Conservation (phyloP, 2,113 vertebrate species). For the Piaya cayana region DNA sequence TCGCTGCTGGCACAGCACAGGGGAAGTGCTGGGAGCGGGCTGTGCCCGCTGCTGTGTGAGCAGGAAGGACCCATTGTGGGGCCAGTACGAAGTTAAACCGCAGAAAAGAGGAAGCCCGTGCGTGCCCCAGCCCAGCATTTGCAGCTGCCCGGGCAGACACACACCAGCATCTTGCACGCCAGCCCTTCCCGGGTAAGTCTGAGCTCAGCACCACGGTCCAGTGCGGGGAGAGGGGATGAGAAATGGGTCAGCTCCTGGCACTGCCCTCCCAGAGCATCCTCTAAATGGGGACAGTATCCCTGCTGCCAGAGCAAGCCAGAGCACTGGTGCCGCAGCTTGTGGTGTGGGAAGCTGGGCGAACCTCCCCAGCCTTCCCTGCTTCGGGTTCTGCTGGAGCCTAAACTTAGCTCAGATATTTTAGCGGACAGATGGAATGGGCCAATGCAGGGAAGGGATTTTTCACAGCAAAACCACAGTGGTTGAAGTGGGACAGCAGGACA, state of each 20-base stretch:
- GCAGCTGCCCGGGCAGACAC: neutral
- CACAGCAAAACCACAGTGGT: neutral
- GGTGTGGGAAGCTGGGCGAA: neutral
- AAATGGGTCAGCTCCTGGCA: neutral
- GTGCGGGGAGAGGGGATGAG: neutral
- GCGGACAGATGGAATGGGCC: neutral
- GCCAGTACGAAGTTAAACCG: neutral
- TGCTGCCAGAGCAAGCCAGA: fast-evolving
- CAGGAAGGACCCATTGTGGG: conserved; percentile 22
- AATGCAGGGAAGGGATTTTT: neutral
- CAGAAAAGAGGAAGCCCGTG: conserved; percentile 25
- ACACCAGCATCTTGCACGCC: fast-evolving
- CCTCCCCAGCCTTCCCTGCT: neutral
- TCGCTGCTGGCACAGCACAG: fast-evolving
- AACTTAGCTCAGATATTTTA: neutral
- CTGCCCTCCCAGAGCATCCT: neutral
- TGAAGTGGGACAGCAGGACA: neutral
- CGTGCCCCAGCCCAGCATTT: neutral
- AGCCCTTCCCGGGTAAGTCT: neutral
- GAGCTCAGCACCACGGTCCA: fast-evolving
- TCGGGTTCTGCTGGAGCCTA: neutral
- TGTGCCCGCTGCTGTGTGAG: neutral
- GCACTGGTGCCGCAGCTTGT: fast-evolving
- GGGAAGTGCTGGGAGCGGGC: neutral
- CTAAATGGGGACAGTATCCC: neutral